Conservation (phyloP, 1,140 invertebrate species). For the Apis cerana region DNA sequence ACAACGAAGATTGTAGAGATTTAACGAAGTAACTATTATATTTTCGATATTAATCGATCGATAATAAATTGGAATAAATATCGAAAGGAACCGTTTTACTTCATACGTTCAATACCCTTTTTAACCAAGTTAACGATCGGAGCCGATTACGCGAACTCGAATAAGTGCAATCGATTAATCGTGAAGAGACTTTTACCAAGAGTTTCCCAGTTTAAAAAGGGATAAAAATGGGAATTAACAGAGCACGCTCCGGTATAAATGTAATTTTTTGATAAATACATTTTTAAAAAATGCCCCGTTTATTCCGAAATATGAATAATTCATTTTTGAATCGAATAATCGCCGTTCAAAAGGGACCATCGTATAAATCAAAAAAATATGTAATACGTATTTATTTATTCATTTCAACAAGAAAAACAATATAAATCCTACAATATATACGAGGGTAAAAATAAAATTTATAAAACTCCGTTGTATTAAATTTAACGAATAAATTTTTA, state of each 20-base stretch:
- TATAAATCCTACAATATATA: slow-evolving; percentile 17
- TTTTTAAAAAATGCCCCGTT: neutral
- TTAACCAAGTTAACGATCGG: neutral
- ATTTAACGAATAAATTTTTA: slow-evolving; percentile 57
- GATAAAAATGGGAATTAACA: no score
- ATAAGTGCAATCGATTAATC: neutral
- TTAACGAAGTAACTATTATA: slow-evolving; percentile 35
- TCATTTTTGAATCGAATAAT: neutral
- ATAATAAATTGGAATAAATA: neutral
- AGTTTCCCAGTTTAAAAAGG: neutral
- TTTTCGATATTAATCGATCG: neutral
- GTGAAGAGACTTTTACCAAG: neutral
- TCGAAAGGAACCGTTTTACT: neutral
- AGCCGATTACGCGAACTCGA: neutral
- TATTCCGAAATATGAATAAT: neutral
- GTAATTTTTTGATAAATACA: neutral
- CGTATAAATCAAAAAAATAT: neutral
- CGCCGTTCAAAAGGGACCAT: no score
- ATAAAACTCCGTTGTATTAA: neutral
- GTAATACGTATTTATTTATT: slow-evolving; percentile 34
- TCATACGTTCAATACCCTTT: neutral
- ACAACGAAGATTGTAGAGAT: slow-evolving; percentile 45
- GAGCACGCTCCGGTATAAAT: neutral
- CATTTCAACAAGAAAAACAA: slow-evolving; percentile 15
- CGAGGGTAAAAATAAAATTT: neutral